Percentiles rank a stretch among this genome's conserved stretches.
Evolutionary conservation across 2,113 vertebrate species (phyloP).

Genomic region (Paramisgurnus dabryanus): DNA sequence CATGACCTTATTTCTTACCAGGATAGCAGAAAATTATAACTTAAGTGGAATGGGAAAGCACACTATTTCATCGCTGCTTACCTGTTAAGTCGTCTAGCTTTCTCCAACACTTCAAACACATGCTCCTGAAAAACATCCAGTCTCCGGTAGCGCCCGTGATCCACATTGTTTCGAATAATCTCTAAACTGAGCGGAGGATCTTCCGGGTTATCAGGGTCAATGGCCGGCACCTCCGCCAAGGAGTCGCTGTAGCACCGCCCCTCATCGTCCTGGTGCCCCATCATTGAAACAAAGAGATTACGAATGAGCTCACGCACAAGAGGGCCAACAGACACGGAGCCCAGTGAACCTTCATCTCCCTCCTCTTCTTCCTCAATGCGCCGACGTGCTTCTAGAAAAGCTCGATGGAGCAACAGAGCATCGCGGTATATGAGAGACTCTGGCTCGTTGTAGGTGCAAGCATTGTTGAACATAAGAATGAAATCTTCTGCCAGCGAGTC

Average conservation of each 20-base stretch:
- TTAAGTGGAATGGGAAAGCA: no score
- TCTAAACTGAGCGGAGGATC: constrained; percentile 91
- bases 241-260: constrained; percentile 97
- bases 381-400: constrained; percentile 89
- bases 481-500: constrained; percentile 96
- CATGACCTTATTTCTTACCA: no score
- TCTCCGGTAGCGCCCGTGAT: constrained; percentile 89
- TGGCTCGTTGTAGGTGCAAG: constrained; percentile 96
- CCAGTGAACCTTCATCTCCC: constrained; percentile 83
- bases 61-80: constrained; percentile 63
- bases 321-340: constrained; percentile 73
- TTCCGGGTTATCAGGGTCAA: constrained; percentile 86
- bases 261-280: constrained; percentile 97
- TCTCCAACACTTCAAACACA: constrained; percentile 96
- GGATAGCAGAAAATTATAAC: no score
- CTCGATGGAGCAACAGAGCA: constrained; percentile 91
- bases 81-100: constrained; percentile 92
- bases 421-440: constrained; percentile 98
- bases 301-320: constrained; percentile 94
- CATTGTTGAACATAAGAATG: constrained; percentile 98
- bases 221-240: constrained; percentile 91
- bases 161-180: constrained; percentile 89
- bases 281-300: constrained; percentile 95
- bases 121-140: constrained; percentile 97
- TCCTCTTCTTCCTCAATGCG: constrained; percentile 92